phyloP scores from a whole-genome alignment of 2,113 vertebrate genomes.

The Chinchilla lanigera region DNA sequence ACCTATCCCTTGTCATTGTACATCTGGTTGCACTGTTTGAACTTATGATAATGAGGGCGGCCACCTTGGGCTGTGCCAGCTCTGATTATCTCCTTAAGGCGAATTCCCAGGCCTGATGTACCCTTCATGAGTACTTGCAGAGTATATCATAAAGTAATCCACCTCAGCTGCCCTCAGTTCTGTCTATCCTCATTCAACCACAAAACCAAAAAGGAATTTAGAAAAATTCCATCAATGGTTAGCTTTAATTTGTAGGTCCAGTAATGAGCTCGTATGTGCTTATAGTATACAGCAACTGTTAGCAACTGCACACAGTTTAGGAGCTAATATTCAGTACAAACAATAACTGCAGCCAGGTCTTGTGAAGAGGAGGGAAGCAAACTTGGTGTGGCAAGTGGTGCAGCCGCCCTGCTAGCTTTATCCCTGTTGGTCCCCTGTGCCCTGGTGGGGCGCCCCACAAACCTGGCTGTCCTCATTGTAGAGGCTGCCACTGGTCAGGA shows the following conservation, averaged over 20 bases:
- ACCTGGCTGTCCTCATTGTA: background rate
- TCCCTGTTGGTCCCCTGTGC: background rate
- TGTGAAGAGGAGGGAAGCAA: background rate
- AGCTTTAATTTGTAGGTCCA: background rate
- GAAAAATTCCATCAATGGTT: background rate
- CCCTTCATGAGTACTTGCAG: background rate
- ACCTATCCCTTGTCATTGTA: background rate
- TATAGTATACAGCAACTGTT: no score
- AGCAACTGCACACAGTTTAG: background rate
- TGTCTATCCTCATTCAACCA: background rate
- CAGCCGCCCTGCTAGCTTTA: background rate
- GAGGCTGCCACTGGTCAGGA: background rate
- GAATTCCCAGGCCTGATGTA: background rate
- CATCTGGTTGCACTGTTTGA: background rate
- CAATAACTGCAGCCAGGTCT: background rate
- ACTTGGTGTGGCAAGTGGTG: background rate
- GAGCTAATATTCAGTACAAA: background rate
- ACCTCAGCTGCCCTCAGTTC: background rate
- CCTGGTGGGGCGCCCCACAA: background rate
- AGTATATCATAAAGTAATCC: background rate
- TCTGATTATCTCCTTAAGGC: background rate
- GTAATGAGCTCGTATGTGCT: background rate
- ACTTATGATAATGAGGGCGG: background rate
- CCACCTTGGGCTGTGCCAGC: background rate
- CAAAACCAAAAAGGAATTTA: background rate